Evolutionary conservation across 2,113 vertebrate species (phyloP).

Genomic region (Cricetomys ansorgei): DNA sequence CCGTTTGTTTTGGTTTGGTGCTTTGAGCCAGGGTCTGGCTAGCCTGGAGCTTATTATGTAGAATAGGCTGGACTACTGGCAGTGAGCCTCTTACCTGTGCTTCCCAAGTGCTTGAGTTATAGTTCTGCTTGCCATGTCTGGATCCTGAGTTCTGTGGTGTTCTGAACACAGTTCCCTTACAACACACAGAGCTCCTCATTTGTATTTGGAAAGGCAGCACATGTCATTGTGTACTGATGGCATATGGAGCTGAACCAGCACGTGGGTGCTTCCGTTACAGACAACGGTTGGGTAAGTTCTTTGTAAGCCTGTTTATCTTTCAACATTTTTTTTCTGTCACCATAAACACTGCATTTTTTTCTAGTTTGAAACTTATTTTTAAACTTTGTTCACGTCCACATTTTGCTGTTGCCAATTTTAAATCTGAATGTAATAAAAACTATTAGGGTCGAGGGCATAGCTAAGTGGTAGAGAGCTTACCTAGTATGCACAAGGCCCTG

Average conservation of each 20-base stretch:
- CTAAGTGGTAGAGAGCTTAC: background rate
- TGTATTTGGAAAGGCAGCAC: background rate
- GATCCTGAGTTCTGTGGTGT: background rate
- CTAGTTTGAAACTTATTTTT: background rate
- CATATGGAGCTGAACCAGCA: background rate
- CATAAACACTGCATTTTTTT: background rate
- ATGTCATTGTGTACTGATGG: background rate
- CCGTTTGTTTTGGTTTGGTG: background rate
- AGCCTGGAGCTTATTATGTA: background rate
- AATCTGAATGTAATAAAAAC: constrained; percentile 10
- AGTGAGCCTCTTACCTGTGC: background rate
- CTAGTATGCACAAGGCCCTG: background rate
- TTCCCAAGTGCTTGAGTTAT: background rate
- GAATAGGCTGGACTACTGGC: background rate
- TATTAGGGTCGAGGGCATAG: background rate
- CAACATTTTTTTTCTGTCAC: background rate
- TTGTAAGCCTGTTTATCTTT: background rate
- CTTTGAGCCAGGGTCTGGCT: background rate
- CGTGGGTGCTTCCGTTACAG: background rate
- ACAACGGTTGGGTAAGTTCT: background rate
- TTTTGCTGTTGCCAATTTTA: background rate
- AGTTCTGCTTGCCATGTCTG: too few species aligned
- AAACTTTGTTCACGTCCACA: background rate
- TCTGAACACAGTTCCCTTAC: background rate
- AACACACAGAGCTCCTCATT: background rate